These are phyloP conservation scores for Acronicta aceris DNA, from an alignment of 2,888 invertebrate genomes.

Conservation along the genomic window DNA sequence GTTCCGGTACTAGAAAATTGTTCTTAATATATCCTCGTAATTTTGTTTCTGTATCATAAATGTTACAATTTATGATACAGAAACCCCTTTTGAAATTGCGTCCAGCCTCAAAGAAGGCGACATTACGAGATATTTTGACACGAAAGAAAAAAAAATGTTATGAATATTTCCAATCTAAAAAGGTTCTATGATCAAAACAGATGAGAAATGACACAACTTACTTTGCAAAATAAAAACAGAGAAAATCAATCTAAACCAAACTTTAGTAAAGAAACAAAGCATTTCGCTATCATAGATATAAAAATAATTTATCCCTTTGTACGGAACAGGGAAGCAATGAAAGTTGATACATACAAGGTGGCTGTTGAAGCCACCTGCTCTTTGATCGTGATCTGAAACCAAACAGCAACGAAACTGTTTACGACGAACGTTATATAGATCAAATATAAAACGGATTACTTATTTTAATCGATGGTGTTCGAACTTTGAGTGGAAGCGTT, in stretches of 20 bases:
- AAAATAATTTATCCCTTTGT: conserved; percentile 58
- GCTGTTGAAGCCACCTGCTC: conserved; percentile 62
- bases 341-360: conserved; percentile 62
- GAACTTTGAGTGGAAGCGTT: conserved; percentile 31
- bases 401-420: conserved; percentile 67
- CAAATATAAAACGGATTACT: conserved; percentile 61
- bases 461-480: conserved; percentile 59
- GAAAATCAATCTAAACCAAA: conserved; percentile 29
- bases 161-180: neutral
- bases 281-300: conserved; percentile 46
- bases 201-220: neutral
- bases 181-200: neutral
- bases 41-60: no score
- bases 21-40: no score
- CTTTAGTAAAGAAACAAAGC: conserved; percentile 34
- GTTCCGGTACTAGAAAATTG: no score
- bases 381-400: conserved; percentile 69
- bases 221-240: conserved; percentile 23
- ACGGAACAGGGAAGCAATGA: conserved; percentile 54
- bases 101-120: no score
- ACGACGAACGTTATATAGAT: conserved; percentile 57
- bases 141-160: no score
- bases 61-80: no score
- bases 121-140: no score
- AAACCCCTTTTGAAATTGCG: no score